Evolutionary conservation across 2,113 vertebrate genomes (phyloP), one percentile per base, ranked within the genome.

Genomic region (Ornithorhynchus anatinus): DNA sequence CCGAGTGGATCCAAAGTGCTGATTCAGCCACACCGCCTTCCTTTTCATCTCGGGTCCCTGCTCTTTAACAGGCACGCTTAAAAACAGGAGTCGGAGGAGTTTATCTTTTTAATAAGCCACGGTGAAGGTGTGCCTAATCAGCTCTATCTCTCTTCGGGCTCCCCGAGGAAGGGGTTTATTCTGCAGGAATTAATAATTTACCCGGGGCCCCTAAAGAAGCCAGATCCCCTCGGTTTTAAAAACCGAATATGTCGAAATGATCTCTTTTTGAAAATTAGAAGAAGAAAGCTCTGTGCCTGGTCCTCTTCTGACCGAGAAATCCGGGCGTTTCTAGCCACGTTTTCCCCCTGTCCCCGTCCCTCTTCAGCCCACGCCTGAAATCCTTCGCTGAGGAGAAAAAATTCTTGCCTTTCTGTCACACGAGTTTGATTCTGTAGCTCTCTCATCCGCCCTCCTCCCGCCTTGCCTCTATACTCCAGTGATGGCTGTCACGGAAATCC

Each of bases 1-100:
- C 60, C 5, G 0, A 1, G 52, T 1, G 1, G 23, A 4, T 3
- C 40, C 7, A 0, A 47, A 36, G 45, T 10, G 72, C 83, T 84
- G 78, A 77, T 5, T 79, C 66, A 72, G 72, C 69, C 23, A 0
- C 0, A 22, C 29, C 32, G 3, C 66, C 11, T 22, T 50, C 2
- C 11, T 79, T 87, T 81, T 85, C 78, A 77, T 84, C 78, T 51
- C 0, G 5, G 47, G 57, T 52, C 33, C 15, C 8, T 23, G 23
- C 58, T 66, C 52, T 65, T 72, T 52, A 63, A 63, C 56, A 75
- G 72, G 54, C 43, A 3, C 0, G 2, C 54, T 72, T 60, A 62
- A 40, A 36, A 15, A 57, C 75, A n/a, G 35, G 57, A 32, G 35
- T 47, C 57, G 56, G 66, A 8, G 37, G 58, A 38, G 63, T 48